Evolutionary conservation across 2,888 invertebrate genomes (phyloP), one percentile per base, ranked within the genome.

Genomic region (Deilephila elpenor): DNA sequence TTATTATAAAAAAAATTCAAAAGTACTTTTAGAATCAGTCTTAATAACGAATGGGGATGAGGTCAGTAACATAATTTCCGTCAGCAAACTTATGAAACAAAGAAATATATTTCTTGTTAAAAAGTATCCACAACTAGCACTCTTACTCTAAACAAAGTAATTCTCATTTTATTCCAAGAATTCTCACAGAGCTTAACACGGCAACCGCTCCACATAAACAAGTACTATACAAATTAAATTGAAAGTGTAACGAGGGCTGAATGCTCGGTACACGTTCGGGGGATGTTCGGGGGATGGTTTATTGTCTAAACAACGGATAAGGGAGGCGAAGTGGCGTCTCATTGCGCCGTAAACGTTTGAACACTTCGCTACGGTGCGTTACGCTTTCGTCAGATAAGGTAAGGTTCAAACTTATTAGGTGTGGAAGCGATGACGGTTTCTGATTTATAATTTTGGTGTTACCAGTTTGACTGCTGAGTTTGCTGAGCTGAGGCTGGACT

Each of bases 261-360:
- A 64, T 59, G 56, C 53, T 53, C 62, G 1, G 29, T 32, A 17
- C 56, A 34, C 51, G 53, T 56, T 64, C 29, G 53, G 64, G 71
- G 61, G 70, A 70, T 71, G 70, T 75, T 75, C 53, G 17, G 60
- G 37, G 67, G 61, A 53, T 34, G 71, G 71, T 71, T 73, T 70
- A 72, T 75, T 62, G 64, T 44, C 71, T 71, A 53, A 72, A 67
- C 59, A 67, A 29, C 59, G 67, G 59, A 59, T 73, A 67, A 73
- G 64, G 67, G 73, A 75, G 71, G 73, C 75, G 71, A 64, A 72
- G n/a, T 60, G 70, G 70, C 70, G 76, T 75, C 61, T 70, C 73
- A 72, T 75, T 62, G 77, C 44, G 71, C 44, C 19, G 75, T 79
- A 78, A 78, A 79, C 77, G 82, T 78, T 78, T 73, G 77, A 75